Evolutionary conservation across 2,888 invertebrate species (phyloP).

Genomic region (Drosophila suboccidentalis): DNA sequence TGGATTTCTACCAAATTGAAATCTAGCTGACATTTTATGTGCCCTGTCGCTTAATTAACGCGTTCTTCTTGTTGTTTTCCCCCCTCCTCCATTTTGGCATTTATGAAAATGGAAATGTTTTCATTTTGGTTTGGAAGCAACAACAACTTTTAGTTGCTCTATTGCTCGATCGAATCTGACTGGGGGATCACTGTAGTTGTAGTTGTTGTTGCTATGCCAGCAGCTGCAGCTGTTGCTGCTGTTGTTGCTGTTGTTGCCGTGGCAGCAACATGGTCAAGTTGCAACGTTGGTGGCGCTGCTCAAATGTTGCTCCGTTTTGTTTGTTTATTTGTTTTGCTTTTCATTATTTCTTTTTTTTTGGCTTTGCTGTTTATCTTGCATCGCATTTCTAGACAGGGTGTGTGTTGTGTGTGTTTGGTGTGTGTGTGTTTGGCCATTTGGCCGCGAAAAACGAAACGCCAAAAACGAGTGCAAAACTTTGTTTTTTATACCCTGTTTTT

Average conservation of each 20-base stretch:
- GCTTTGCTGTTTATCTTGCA: constrained; percentile 66
- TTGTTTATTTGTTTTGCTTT: constrained; percentile 35
- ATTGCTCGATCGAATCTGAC: constrained; percentile 38
- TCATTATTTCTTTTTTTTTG: constrained; percentile 21
- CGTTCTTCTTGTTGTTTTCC: constrained; percentile 29
- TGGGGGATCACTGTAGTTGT: constrained; percentile 35
- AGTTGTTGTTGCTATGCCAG: not conserved
- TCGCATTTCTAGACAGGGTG: constrained; percentile 38
- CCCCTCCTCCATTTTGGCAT: constrained; percentile 47
- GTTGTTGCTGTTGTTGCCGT: constrained; percentile 16
- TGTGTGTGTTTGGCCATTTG: constrained; percentile 53
- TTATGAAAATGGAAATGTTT: constrained; percentile 78
- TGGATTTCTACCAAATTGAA: constrained; percentile 59
- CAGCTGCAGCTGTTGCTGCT: constrained; percentile 29
- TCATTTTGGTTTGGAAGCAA: constrained; percentile 46
- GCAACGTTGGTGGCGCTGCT: constrained; percentile 57
- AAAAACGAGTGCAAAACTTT: constrained; percentile 70
- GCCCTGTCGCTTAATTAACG: constrained; percentile 73
- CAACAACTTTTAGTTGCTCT: constrained; percentile 5
- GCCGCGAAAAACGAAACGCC: constrained; percentile 58
- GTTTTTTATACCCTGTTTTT: constrained; percentile 10
- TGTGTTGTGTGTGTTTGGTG: constrained; percentile 24
- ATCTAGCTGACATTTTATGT: constrained; percentile 72
- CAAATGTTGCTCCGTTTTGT: constrained; percentile 35
- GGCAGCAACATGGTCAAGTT: constrained; percentile 24